These are phyloP conservation scores for Pseudococcus viburni DNA, from an alignment of 2,888 invertebrate genomes.

Conservation along the genomic window DNA sequence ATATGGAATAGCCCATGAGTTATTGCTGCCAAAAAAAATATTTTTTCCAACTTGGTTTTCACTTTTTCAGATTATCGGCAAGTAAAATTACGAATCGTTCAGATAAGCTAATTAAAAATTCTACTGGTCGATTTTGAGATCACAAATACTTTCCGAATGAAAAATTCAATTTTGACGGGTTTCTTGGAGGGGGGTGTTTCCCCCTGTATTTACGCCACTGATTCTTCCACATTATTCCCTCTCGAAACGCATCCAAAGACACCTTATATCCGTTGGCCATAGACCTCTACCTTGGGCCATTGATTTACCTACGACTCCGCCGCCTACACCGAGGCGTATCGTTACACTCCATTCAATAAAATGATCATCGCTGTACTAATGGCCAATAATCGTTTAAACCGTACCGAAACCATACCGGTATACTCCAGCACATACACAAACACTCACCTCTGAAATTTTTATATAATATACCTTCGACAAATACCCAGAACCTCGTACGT, in stretches of 20 bases:
- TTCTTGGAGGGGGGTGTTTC: no score
- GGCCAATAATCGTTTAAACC: conserved; percentile 50
- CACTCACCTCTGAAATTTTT: neutral
- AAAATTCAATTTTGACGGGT: no score
- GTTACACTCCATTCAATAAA: conserved; percentile 38
- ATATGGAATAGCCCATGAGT: no score
- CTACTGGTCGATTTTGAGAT: no score
- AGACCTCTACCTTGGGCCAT: neutral
- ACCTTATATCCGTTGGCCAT: conserved; percentile 8
- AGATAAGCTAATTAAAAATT: no score
- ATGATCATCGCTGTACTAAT: conserved; percentile 16
- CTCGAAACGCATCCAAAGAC: neutral
- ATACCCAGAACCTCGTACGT: neutral
- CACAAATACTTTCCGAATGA: no score
- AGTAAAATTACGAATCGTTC: no score
- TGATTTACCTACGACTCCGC: neutral
- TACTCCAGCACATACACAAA: neutral
- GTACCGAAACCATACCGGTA: conserved; percentile 10
- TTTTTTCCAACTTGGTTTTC: no score
- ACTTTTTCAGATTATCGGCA: no score
- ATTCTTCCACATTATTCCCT: no score
- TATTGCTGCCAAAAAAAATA: no score
- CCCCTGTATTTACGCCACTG: no score
- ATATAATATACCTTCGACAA: neutral
- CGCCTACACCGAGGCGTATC: neutral